These are phyloP conservation scores for Conus canariensis DNA, from an alignment of 2,888 invertebrate genomes.

Conservation along the genomic window DNA sequence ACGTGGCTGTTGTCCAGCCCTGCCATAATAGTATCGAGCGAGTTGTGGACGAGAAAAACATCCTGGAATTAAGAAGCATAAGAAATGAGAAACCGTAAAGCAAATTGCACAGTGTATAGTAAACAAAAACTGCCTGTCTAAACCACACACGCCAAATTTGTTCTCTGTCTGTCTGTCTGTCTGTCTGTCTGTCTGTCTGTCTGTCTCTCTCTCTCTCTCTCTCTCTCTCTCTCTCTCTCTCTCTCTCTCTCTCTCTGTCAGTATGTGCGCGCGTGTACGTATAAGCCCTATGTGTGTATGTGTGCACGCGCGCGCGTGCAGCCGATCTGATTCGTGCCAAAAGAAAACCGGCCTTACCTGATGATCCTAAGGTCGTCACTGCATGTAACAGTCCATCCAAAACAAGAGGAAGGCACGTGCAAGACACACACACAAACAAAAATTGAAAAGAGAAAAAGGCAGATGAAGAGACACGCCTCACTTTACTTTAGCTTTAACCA, in stretches of 20 bases:
- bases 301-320: too few species aligned
- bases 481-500: too few species aligned
- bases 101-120: neutral
- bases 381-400: too few species aligned
- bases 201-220: neutral
- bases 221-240: conserved; percentile 34
- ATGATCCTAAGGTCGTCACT: too few species aligned
- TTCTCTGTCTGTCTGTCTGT: neutral
- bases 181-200: neutral
- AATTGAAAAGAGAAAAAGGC: neutral
- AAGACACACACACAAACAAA: neutral
- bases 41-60: conserved; percentile 1
- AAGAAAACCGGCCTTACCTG: too few species aligned
- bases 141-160: neutral
- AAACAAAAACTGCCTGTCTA: neutral
- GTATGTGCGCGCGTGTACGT: too few species aligned
- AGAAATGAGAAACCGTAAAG: neutral
- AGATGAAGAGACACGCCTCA: neutral
- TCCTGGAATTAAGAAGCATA: neutral
- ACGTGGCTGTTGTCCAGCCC: conserved; percentile 23
- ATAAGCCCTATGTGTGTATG: too few species aligned
- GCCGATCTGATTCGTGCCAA: too few species aligned
- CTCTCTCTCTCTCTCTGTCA: neutral
- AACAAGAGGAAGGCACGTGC: too few species aligned
- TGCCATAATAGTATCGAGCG: neutral